Evolutionary conservation across 2,888 invertebrate genomes (phyloP), one percentile per base, ranked within the genome.

Genomic region (Zygaena filipendulae): DNA sequence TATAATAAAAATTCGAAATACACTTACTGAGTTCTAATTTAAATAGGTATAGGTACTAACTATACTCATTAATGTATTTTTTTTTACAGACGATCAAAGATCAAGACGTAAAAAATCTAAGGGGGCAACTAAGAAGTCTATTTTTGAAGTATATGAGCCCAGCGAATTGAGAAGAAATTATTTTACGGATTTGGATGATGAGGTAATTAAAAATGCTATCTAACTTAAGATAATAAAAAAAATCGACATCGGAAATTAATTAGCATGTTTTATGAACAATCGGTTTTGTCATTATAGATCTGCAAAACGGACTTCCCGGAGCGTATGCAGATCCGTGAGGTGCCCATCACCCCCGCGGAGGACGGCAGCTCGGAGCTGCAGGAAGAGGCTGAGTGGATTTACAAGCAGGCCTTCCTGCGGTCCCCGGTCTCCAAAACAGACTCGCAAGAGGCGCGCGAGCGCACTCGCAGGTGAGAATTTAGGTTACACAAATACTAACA

Each of bases 361-460:
- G 92, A 93, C 50, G 91, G 89, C 34, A 91, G 91, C 8, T 87
- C 87, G 0, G 98, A 99, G 60, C 59, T 98, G 21, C 92, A 95
- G 28, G 91, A 93, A 29, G 99, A 99, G 61, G 92, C 98, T 0
- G 92, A 95, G 47, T 99, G 99, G 99, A 97, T 99, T 40, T 96
- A 94, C 62, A 91, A 92, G 45, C 91, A 92, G 57, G 97, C 95
- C 0, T 98, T 98, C 74, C 85, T 88, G 42, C 91, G 90, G 43
- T 85, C 89, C 1, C 84, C 91, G 0, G 87, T 95, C 2, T 93
- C 95, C 0, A 85, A 87, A 36, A 92, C 74, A 0, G 79, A 79
- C 26, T 41, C 67, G 1, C 74, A 94, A 68, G 90, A 86, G 39
- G 70, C 84, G 0, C 50, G 79, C 24, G 79, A 79, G 33, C 45